Conservation (phyloP, 1,140 invertebrate genomes). For the Bilobella aurantiaca region DNA sequence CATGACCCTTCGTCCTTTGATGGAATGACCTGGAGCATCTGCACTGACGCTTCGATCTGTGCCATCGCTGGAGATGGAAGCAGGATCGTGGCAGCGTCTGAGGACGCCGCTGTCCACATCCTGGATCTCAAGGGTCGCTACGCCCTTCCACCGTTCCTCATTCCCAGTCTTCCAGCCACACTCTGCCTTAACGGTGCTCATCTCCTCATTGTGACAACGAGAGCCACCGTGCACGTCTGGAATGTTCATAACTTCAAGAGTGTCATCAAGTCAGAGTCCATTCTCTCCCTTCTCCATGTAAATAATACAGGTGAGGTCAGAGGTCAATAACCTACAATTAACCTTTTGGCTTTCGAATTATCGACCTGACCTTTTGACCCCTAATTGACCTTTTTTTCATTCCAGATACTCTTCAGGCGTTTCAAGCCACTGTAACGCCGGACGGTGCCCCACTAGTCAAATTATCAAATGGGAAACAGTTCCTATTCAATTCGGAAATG, state of each 20-base stretch:
- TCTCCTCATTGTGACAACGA: conserved; percentile 36
- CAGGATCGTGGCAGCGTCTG: conserved; percentile 52
- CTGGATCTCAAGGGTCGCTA: conserved; percentile 46
- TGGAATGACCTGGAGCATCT: conserved; percentile 30
- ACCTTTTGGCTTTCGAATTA: no score
- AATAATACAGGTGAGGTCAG: no score
- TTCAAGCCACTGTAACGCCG: not conserved
- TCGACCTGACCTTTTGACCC: no score
- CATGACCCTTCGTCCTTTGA: conserved; percentile 14
- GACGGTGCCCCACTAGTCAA: conserved; percentile 35
- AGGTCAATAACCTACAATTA: no score
- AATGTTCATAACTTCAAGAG: conserved; percentile 35
- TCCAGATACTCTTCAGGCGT: not conserved
- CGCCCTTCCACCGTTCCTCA: conserved; percentile 51
- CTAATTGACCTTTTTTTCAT: not conserved
- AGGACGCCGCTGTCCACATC: conserved; percentile 55
- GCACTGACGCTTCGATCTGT: conserved; percentile 24
- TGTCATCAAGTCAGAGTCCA: conserved; percentile 32
- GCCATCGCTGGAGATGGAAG: conserved; percentile 28
- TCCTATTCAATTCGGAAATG: conserved; percentile 53
- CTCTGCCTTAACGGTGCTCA: conserved; percentile 40
- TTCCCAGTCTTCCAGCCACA: conserved; percentile 49
- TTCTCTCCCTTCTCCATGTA: not conserved
- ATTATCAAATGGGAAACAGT: conserved; percentile 56
- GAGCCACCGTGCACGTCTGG: conserved; percentile 37